phyloP scores from a whole-genome alignment of 2,797 vertebrate genomes.

The Antennarius maculatus region DNA sequence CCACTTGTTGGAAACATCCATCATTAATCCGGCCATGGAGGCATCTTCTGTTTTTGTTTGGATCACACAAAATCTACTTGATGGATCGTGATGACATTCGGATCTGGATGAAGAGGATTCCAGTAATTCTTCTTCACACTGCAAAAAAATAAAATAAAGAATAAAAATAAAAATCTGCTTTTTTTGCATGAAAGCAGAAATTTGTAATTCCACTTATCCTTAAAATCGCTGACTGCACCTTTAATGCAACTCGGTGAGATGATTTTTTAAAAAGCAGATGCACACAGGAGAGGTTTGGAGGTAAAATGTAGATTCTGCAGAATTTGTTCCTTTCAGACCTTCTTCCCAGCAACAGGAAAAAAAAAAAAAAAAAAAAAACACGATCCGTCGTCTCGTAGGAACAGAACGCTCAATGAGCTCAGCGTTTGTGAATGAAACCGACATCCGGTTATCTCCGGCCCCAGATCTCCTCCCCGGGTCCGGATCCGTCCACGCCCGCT shows the following conservation, averaged over 20 bases:
- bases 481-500: constrained; percentile 65
- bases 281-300: constrained; percentile 17
- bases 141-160: too few relatives aligned
- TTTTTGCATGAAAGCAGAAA: too few relatives aligned
- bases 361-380: not conserved
- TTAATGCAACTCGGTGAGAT: not conserved
- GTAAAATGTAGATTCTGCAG: constrained; percentile 18
- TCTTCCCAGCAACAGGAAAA: constrained; percentile 30
- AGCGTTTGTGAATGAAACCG: constrained; percentile 35
- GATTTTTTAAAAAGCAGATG: constrained; percentile 20
- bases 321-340: constrained; percentile 31
- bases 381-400: constrained; percentile 1
- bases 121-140: too few relatives aligned
- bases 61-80: too few relatives aligned
- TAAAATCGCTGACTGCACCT: constrained; percentile 19
- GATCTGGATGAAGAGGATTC: too few relatives aligned
- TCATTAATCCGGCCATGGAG: constrained; percentile 4
- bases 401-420: constrained; percentile 18
- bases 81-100: too few relatives aligned
- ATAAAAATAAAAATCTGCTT: too few relatives aligned
- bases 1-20: constrained; percentile 14
- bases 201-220: constrained; percentile 11
- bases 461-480: constrained; percentile 70
- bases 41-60: too few relatives aligned
- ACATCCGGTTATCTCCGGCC: constrained; percentile 55